Base-by-base conservation (phyloP, 2,797 vertebrate genomes). In the Dicrostonyx torquatus region DNA sequence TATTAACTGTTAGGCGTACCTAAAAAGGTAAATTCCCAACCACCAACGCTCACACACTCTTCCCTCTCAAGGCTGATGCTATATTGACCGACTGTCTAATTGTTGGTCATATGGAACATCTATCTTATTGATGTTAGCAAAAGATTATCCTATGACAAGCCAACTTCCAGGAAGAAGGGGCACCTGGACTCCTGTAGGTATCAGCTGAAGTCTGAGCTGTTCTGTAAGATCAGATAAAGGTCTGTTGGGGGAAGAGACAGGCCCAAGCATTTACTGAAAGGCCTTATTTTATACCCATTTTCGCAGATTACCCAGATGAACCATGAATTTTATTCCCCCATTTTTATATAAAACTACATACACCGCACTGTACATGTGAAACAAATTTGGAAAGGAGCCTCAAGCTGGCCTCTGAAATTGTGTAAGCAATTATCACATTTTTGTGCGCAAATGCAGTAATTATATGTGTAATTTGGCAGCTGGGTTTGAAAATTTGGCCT, bases 381-480 rank as follows among this genome's bases (percentile, higher is more conserved):
- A 97, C 96, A 97, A 97, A 97, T 97, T 97, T 97, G 97, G 97
- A 97, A 97, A 97, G 97, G 94, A 97, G 96, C 96, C 97, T 97
- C 97, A 97, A 97, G 97, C 97, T 97, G 97, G 97, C 97, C 97
- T 97, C 97, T 97, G 96, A 97, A 97, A 97, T 97, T 97, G 97
- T 97, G 97, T 97, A 97, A 97, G 97, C 94, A 97, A 97, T 97
- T 97, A 97, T 97, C 97, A 97, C 97, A 97, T 97, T 97, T 97
- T 97, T 97, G 97, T 97, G 97, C 96, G 95, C 97, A 97, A 97
- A 97, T 97, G 97, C 97, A 97, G 97, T 97, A 97, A 97, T 97
- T 97, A 97, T 97, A 97, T 97, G 97, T 97, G 97, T 97, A 97
- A 97, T 97, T 97, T 97, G 97, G 97, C 97, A 97, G 97, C 97